Evolutionary conservation across 2,797 vertebrate species (phyloP).

Genomic region (Centropyge bicolor): DNA sequence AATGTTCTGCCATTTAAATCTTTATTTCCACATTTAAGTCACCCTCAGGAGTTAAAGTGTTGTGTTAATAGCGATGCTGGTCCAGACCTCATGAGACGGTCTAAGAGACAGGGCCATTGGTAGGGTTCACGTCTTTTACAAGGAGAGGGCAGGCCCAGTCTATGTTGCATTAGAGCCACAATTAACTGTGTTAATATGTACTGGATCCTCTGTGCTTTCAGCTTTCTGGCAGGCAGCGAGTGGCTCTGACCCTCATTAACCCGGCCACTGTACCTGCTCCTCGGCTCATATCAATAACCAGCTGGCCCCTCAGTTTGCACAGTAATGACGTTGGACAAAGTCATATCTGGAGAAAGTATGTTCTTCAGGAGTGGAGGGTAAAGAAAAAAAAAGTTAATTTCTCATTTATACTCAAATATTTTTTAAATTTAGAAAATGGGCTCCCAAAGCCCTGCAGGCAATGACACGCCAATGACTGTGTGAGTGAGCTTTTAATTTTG

Average conservation of each 20-base stretch:
- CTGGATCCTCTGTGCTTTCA: slow-evolving; percentile 41
- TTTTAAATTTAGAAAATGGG: slow-evolving; percentile 37
- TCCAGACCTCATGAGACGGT: slow-evolving; percentile 27
- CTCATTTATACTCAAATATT: slow-evolving; percentile 53
- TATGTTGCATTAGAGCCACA: slow-evolving; percentile 59
- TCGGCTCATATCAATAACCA: slow-evolving; percentile 64
- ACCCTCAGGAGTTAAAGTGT: neutral
- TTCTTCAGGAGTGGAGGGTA: slow-evolving; percentile 2
- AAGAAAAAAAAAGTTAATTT: slow-evolving; percentile 12
- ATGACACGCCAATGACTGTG: slow-evolving; percentile 42
- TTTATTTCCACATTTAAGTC: neutral
- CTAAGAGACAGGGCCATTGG: slow-evolving; percentile 25
- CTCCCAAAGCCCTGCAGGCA: slow-evolving; percentile 38
- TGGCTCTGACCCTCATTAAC: slow-evolving; percentile 76
- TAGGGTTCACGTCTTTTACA: slow-evolving; percentile 64
- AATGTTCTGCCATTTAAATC: neutral
- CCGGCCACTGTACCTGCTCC: slow-evolving; percentile 58
- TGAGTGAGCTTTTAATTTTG: slow-evolving; percentile 45
- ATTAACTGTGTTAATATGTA: slow-evolving; percentile 67
- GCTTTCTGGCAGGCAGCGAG: slow-evolving; percentile 47
- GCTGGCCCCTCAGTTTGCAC: slow-evolving; percentile 29
- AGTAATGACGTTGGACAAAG: slow-evolving; percentile 46
- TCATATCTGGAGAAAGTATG: slow-evolving; percentile 26
- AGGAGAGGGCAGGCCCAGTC: slow-evolving; percentile 51
- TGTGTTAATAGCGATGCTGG: slow-evolving; percentile 13